Evolutionary conservation across 2,797 vertebrate species (phyloP).

Genomic region (Sciaenops ocellatus): DNA sequence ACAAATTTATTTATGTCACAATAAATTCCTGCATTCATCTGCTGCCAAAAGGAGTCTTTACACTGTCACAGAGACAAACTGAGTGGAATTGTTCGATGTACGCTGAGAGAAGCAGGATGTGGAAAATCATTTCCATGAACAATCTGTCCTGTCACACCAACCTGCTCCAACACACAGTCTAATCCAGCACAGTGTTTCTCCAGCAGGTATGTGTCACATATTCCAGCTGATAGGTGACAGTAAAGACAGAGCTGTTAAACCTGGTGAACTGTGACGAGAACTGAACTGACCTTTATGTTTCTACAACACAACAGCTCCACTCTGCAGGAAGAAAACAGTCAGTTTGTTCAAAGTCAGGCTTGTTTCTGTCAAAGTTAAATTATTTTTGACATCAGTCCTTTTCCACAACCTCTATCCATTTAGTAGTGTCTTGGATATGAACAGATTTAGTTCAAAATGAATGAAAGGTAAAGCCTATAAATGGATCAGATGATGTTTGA

Average conservation of each 20-base stretch:
- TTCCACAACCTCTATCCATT: neutral
- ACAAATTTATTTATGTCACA: no score
- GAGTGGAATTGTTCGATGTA: no score
- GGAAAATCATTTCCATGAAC: no score
- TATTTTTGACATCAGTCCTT: neutral
- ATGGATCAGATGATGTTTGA: no score
- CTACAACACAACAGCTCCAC: neutral
- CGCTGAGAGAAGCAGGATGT: no score
- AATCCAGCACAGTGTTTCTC: no score
- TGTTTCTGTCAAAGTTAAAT: neutral
- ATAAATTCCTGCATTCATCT: no score
- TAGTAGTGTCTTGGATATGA: neutral
- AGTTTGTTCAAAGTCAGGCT: neutral
- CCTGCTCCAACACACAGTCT: no score
- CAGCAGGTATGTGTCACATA: neutral
- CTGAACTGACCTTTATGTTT: neutral
- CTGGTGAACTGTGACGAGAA: neutral
- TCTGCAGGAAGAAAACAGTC: neutral
- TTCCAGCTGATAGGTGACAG: constrained; percentile 21
- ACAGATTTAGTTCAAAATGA: neutral
- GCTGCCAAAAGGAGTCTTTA: no score
- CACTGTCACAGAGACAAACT: no score
- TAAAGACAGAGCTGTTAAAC: constrained; percentile 9
- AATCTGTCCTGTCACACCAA: no score
- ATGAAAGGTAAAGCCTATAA: no score